Evolutionary conservation across 2,113 vertebrate genomes (phyloP).

Genomic region (Dolichotis patagonum): DNA sequence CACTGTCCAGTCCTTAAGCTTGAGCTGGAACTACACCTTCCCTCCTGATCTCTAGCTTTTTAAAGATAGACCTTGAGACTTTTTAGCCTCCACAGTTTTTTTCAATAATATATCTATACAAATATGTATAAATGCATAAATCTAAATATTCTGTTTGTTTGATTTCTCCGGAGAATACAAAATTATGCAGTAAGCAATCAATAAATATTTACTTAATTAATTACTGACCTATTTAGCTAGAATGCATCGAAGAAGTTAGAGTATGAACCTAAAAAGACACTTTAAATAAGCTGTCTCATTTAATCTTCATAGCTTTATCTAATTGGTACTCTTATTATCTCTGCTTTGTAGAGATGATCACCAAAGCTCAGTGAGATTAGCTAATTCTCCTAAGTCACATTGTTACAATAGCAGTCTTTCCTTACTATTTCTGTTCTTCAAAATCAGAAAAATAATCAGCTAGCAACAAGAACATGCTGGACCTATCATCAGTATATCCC

Average conservation of each 20-base stretch:
- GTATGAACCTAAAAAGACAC: background rate
- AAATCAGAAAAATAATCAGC: slow-evolving; percentile 36
- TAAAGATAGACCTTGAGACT: background rate
- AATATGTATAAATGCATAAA: background rate
- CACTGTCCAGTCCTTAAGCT: background rate
- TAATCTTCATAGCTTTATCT: background rate
- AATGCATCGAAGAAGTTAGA: background rate
- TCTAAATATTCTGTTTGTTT: background rate
- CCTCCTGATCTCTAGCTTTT: background rate
- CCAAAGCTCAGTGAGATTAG: background rate
- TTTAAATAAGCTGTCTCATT: slow-evolving; percentile 32
- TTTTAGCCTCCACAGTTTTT: background rate
- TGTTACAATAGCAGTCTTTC: slow-evolving; percentile 40
- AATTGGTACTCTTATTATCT: background rate
- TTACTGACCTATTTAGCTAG: background rate
- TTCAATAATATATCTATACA: background rate
- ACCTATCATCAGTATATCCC: background rate
- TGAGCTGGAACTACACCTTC: background rate
- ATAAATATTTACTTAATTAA: slow-evolving; percentile 6
- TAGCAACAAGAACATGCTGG: background rate
- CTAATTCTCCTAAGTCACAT: background rate
- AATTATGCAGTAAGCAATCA: background rate
- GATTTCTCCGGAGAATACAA: background rate
- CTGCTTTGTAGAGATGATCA: background rate
- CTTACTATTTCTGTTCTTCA: slow-evolving; percentile 50